Percentiles rank a stretch among this genome's conserved stretches.
Evolutionary conservation across 2,113 vertebrate species (phyloP).

Genomic region (Gymnocephalus cernua): DNA sequence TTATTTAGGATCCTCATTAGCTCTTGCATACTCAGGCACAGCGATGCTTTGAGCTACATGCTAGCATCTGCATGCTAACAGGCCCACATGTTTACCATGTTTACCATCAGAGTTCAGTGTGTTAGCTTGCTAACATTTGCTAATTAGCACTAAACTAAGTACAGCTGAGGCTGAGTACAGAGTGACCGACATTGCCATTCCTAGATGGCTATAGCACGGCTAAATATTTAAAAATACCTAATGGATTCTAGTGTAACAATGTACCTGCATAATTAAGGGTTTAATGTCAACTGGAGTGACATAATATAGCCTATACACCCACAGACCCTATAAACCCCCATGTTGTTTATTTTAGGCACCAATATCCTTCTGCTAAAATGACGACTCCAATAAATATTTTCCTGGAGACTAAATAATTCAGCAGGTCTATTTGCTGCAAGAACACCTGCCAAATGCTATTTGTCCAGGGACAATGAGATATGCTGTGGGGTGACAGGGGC

Average conservation of each 20-base stretch:
- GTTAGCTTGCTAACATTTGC: background rate
- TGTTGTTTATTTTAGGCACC: slow-evolving; percentile 2
- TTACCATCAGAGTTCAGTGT: too few species aligned
- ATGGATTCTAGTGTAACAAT: background rate
- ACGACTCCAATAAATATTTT: slow-evolving; percentile 39
- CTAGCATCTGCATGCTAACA: too few species aligned
- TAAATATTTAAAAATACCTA: background rate
- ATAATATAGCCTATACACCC: background rate
- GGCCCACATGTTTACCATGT: too few species aligned
- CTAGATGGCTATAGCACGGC: background rate
- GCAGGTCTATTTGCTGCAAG: slow-evolving; percentile 34
- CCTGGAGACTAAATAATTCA: slow-evolving; percentile 62
- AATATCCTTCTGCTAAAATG: slow-evolving; percentile 26
- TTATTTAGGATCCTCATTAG: too few species aligned
- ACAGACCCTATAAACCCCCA: background rate
- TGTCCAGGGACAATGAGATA: slow-evolving; percentile 13
- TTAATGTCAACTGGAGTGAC: background rate
- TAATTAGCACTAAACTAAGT: background rate
- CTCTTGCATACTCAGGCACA: too few species aligned
- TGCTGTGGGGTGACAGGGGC: background rate
- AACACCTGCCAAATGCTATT: slow-evolving; percentile 46
- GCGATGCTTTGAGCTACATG: too few species aligned
- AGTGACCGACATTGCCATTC: background rate
- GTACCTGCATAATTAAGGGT: background rate
- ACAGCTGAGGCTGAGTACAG: too few species aligned